A percentile compares a stretch with the other conserved stretches of the same genome.
Conservation (phyloP, 2,113 vertebrate genomes). For the Myrmecobius fasciatus region DNA sequence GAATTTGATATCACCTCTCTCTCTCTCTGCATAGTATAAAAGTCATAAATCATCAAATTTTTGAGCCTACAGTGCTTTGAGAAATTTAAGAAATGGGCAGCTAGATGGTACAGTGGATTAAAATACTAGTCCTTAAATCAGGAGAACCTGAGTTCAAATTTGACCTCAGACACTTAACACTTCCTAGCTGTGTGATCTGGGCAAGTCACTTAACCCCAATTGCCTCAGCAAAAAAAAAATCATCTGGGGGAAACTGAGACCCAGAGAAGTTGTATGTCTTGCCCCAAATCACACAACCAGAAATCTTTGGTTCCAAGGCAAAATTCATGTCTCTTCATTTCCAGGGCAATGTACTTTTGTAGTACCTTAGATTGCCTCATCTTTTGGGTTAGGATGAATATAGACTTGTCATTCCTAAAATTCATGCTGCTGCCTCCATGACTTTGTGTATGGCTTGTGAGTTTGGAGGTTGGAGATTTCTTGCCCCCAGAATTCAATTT, state of each 20-base stretch:
- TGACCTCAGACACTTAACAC: too few relatives aligned
- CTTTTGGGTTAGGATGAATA: neutral
- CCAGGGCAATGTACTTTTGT: neutral
- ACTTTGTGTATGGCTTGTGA: neutral
- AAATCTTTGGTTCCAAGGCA: neutral
- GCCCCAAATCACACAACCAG: neutral
- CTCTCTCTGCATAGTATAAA: conserved; percentile 34
- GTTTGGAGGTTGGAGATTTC: conserved; percentile 21
- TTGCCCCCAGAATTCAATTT: conserved; percentile 24
- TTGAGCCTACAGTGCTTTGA: neutral
- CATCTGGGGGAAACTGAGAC: conserved; percentile 51
- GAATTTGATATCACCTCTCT: neutral
- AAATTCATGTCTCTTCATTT: neutral
- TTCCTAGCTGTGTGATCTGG: too few relatives aligned
- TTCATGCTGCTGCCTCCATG: neutral
- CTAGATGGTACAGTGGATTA: neutral
- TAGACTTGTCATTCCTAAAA: neutral
- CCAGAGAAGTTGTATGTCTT: neutral
- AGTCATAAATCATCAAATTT: conserved; percentile 46
- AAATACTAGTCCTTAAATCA: neutral
- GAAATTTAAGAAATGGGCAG: too few relatives aligned
- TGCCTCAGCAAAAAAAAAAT: too few relatives aligned
- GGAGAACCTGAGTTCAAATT: too few relatives aligned
- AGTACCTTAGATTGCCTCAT: neutral
- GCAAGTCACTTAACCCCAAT: too few relatives aligned